Evolutionary conservation across 1,140 invertebrate species (phyloP), one percentile per base, ranked within the genome.

Genomic region (Stegodyphus dumicola): DNA sequence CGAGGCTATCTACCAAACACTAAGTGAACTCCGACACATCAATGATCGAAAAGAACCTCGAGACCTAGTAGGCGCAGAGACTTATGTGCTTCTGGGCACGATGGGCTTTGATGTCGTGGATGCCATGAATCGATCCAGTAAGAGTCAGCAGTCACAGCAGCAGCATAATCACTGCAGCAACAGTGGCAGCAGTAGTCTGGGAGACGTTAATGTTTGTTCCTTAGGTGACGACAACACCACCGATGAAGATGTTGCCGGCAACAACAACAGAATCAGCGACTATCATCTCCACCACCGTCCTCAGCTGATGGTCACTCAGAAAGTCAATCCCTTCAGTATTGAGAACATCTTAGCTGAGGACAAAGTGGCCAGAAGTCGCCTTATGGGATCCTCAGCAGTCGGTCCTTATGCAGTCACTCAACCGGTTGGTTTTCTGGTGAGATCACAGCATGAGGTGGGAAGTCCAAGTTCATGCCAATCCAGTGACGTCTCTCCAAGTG

Each of bases 51-150:
- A 89, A 78, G 87, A 87, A 75, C 52, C 88, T 1, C 65, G 81
- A 17, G 88, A 89, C n/a, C 74, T 89, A 10, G 78, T 89, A 0
- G 89, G 89, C 5, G n/a, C 10, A 13, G 89, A 89, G n/a, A 87
- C 79, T 33, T 89, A 56, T 65, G 17, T 51, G 0, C 83, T 89
- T 11, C 86, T 89, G 18, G 89, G 88, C 11, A 76, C 85, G 2
- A 76, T 89, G 71, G 86, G 79, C 11, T 77, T 89, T 52, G 87
- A 89, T 18, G 86, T 88, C 75, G 10, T 54, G 74, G 74, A 87
- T 11, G 65, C 88, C 4, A 66, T 89, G 69, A 81, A 52, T 6
- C 48, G 65, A 0, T 51, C 52, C 52, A 65, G 13, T 17, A 77
- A 77, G 49, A 69, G 11, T 0, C 18, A 6, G 5, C 77, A 52